Conservation (phyloP, 2,113 vertebrate genomes). For the Urocynchramus pylzowi region DNA sequence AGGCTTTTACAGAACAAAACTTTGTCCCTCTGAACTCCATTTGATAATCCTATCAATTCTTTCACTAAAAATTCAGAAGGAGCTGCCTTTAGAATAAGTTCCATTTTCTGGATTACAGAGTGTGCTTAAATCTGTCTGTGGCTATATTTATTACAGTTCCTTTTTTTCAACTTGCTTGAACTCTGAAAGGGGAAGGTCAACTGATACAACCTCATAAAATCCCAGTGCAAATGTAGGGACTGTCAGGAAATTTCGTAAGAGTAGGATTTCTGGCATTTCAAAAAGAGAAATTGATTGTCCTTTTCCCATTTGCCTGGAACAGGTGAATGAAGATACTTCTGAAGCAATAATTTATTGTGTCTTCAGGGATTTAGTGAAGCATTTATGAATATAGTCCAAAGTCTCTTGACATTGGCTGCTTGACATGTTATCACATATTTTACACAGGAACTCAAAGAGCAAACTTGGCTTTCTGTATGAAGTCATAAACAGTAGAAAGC, state of each 20-base stretch:
- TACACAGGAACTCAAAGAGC: background rate
- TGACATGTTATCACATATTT: conserved; percentile 33
- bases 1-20: background rate
- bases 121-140: background rate
- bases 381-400: conserved; percentile 38
- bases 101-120: background rate
- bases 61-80: background rate
- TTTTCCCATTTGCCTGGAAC: conserved; percentile 48
- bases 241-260: conserved; percentile 18
- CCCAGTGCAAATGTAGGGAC: background rate
- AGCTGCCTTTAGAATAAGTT: background rate
- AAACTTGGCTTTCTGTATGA: background rate
- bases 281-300: conserved; percentile 47
- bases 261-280: conserved; percentile 49
- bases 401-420: conserved; percentile 17
- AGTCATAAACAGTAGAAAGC: background rate
- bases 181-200: conserved; percentile 26
- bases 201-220: conserved; percentile 21
- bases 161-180: conserved; percentile 17
- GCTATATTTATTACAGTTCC: conserved; percentile 1
- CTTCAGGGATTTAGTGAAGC: conserved; percentile 35
- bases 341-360: conserved; percentile 48
- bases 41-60: background rate
- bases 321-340: conserved; percentile 42
- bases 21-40: background rate